These are phyloP conservation scores for Phengaris arion DNA, from an alignment of 2,888 invertebrate genomes.

Conservation along the genomic window DNA sequence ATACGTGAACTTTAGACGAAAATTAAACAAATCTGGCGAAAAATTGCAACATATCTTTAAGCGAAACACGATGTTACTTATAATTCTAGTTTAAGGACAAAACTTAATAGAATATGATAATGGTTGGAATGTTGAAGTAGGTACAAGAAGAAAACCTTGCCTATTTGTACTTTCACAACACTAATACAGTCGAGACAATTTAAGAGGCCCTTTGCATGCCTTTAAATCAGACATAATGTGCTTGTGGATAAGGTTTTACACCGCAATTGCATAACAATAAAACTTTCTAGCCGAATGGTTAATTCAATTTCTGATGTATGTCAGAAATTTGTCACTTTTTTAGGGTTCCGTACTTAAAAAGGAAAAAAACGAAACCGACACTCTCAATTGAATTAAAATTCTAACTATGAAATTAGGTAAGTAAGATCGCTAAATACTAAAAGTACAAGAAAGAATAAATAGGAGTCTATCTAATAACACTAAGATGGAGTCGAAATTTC, in stretches of 20 bases:
- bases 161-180: slow-evolving; percentile 15
- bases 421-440: too few species aligned
- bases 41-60: too few species aligned
- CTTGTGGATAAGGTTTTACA: background rate
- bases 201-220: background rate
- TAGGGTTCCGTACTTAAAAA: too few species aligned
- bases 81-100: background rate
- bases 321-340: too few species aligned
- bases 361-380: too few species aligned
- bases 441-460: too few species aligned
- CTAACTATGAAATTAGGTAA: too few species aligned
- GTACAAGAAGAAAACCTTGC: slow-evolving; percentile 16
- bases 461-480: too few species aligned
- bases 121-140: background rate
- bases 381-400: too few species aligned
- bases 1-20: too few species aligned
- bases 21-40: too few species aligned
- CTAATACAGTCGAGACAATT: background rate
- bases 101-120: background rate
- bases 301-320: background rate
- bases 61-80: background rate
- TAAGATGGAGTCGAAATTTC: too few species aligned
- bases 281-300: background rate
- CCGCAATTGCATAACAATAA: background rate
- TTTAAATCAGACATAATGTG: background rate